Evolutionary conservation across 2,113 vertebrate species (phyloP), one percentile per base, ranked within the genome.

Genomic region (Bagarius yarrelli): DNA sequence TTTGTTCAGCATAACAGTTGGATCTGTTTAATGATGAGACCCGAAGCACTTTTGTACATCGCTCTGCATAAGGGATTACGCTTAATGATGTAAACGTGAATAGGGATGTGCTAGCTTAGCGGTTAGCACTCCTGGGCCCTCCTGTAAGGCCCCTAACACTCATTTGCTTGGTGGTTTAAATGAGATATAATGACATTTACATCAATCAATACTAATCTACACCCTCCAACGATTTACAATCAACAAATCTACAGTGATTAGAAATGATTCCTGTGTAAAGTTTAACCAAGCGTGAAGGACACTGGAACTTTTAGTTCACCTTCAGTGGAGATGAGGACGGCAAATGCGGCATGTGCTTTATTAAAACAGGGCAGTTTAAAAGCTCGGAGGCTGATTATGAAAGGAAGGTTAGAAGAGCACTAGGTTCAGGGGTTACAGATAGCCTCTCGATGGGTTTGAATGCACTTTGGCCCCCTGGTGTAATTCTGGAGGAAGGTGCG

Each of bases 401-500:
- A 76, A 16, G n/a, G 60, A 74, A 47, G 61, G 73, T 78, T 80
- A 85, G 25, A n/a, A 74, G 75, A 64, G 63, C 50, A 53, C 40
- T 53, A 57, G 53, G 64, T 79, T 78, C 73, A 72, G 23, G 69
- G 25, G 61, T 84, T 82, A 84, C 80, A 71, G 55, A 79, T 83
- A 73, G 78, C n/a, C 57, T 60, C 69, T 77, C 50, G 64, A 73
- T 81, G 75, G 70, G 66, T 55, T 73, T 57, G 64, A 86, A 83
- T 81, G 76, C 52, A 81, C 70, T 74, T 80, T 66, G 71, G 50
- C 63, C 13, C 32, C 21, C 47, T 69, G 64, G 64, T 81, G 81
- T 84, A 79, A 79, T 84, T 79, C 79, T 55, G 63, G 61, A 76
- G 82, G 81, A 81, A 83, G 81, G 84, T 83, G 79, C 53, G 14